phyloP scores from a whole-genome alignment of 2,113 vertebrate genomes.

The Rhinichthys klamathensis region DNA sequence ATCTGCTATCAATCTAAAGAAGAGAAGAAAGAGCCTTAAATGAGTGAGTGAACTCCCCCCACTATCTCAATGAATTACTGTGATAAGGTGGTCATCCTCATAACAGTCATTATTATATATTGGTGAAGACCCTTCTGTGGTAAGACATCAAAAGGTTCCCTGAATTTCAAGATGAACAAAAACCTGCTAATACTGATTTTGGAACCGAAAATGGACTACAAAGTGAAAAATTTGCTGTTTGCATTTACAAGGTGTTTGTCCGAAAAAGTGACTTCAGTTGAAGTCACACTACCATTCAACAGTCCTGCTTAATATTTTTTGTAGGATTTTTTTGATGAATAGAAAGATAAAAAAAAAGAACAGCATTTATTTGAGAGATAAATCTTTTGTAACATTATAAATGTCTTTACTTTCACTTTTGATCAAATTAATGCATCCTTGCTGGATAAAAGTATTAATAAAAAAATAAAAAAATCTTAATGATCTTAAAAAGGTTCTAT shows the following conservation, averaged over 20 bases:
- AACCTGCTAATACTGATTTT: not conserved
- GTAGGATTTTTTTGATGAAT: too few species aligned
- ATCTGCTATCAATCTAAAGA: conserved; percentile 69
- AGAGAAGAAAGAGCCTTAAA: conserved; percentile 64
- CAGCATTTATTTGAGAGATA: too few species aligned
- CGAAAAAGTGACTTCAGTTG: too few species aligned
- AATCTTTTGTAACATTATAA: too few species aligned
- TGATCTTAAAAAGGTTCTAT: not conserved
- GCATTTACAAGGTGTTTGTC: not conserved
- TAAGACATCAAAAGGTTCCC: conserved; percentile 48
- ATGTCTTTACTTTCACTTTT: not conserved
- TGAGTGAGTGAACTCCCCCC: conserved; percentile 20
- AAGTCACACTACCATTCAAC: too few species aligned
- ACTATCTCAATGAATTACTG: conserved; percentile 59
- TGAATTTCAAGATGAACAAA: not conserved
- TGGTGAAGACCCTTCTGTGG: conserved; percentile 33
- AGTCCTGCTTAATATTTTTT: not conserved
- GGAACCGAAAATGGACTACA: not conserved
- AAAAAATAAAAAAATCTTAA: not conserved
- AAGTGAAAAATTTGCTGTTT: conserved; percentile 8
- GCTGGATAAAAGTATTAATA: not conserved
- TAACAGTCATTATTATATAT: conserved; percentile 60
- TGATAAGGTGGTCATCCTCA: conserved; percentile 62
- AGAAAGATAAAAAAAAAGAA: too few species aligned
- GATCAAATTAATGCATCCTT: not conserved